phyloP scores from a whole-genome alignment of 2,888 invertebrate genomes.

The Ophion ellenae region DNA sequence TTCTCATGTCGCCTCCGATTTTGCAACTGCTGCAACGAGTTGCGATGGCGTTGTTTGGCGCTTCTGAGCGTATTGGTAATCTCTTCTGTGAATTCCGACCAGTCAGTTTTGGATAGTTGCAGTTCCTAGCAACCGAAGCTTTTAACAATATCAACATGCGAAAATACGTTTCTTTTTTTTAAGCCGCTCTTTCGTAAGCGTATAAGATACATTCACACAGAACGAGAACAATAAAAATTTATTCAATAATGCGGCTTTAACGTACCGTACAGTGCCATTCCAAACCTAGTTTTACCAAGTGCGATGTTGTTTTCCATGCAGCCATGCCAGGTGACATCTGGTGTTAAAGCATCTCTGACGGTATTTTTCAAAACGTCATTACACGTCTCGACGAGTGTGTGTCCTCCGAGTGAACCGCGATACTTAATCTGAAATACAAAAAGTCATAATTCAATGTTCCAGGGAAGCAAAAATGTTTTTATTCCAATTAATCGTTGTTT shows the following conservation, averaged over 20 bases:
- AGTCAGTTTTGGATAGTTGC: neutral
- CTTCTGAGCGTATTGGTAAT: slow-evolving; percentile 2
- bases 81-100: slow-evolving; percentile 7
- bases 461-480: no score
- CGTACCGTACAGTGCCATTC: slow-evolving; percentile 13
- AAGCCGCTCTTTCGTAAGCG: no score
- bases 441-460: no score
- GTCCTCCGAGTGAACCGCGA: slow-evolving; percentile 11
- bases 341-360: neutral
- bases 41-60: neutral
- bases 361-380: slow-evolving; percentile 13
- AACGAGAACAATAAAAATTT: neutral
- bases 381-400: neutral
- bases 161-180: no score
- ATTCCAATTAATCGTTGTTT: neutral
- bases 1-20: no score
- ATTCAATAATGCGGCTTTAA: neutral
- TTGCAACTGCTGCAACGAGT: no score
- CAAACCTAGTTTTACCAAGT: slow-evolving; percentile 5
- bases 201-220: neutral
- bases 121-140: slow-evolving; percentile 5
- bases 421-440: neutral
- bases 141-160: neutral
- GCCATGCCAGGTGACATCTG: slow-evolving; percentile 10
- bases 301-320: neutral